Percentiles rank a stretch among this genome's conserved stretches.
phyloP scores from a whole-genome alignment of 2,888 invertebrate species.

The Cosmia trapezina region DNA sequence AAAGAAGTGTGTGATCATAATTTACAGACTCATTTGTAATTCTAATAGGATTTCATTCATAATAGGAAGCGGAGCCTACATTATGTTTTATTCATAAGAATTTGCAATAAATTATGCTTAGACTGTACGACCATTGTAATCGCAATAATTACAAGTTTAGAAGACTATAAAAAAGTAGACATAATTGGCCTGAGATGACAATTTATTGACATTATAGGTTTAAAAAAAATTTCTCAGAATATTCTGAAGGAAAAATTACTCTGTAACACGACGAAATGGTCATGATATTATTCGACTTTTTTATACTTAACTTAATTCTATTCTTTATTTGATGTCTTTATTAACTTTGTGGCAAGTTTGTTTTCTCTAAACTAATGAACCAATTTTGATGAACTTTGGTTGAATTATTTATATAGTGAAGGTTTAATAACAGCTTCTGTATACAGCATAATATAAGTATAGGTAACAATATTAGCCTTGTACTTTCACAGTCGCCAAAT shows the following conservation, averaged over 20 bases:
- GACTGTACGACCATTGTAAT: slow-evolving; percentile 7
- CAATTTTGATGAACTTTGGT: background rate
- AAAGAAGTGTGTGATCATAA: slow-evolving; percentile 25
- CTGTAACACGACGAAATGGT: background rate
- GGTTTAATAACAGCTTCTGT: background rate
- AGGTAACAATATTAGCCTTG: background rate
- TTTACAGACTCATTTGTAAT: slow-evolving; percentile 51
- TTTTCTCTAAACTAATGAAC: background rate
- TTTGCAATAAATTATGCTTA: slow-evolving; percentile 1
- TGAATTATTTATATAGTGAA: background rate
- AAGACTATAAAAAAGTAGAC: background rate
- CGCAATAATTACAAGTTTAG: slow-evolving; percentile 8
- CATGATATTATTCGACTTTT: background rate
- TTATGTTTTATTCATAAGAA: slow-evolving; percentile 45
- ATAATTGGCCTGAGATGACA: no score
- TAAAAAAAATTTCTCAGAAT: background rate
- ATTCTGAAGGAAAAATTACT: background rate
- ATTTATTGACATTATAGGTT: background rate
- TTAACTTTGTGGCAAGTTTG: background rate
- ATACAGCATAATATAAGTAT: background rate
- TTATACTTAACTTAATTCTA: background rate
- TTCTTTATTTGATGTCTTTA: background rate
- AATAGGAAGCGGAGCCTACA: background rate
- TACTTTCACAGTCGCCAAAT: background rate
- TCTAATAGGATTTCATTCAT: slow-evolving; percentile 51